phyloP scores from a whole-genome alignment of 2,113 vertebrate species.

The Cricetomys ansorgei region DNA sequence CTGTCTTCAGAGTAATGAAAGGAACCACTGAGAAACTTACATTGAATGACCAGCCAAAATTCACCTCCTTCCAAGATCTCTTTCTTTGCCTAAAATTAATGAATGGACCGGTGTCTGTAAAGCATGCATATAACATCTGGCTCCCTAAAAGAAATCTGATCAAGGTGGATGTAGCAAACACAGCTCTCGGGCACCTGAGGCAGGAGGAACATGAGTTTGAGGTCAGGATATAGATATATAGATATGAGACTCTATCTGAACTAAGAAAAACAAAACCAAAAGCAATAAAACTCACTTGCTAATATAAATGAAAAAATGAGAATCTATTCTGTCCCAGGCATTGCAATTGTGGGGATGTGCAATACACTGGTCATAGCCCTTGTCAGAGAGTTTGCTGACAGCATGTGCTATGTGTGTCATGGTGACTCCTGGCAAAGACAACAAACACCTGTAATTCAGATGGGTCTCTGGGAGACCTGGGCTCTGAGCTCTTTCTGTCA shows the following conservation, averaged over 20 bases:
- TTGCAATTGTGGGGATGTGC: not conserved
- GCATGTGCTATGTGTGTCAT: not conserved
- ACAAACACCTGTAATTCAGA: not conserved
- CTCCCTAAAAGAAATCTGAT: not conserved
- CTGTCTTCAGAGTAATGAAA: not conserved
- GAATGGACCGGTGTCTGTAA: not conserved
- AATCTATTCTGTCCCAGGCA: not conserved
- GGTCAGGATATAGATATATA: too few relatives aligned
- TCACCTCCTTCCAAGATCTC: not conserved
- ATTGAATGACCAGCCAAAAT: not conserved
- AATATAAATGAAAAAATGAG: not conserved
- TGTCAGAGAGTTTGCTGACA: not conserved
- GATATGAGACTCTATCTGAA: not conserved
- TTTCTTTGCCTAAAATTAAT: not conserved
- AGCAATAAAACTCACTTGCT: not conserved
- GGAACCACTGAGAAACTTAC: not conserved
- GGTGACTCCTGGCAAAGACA: not conserved
- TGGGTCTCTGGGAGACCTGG: not conserved
- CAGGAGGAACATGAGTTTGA: not conserved
- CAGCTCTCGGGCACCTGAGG: not conserved
- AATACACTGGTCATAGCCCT: accelerated
- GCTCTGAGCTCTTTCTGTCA: not conserved
- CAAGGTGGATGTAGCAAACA: not conserved
- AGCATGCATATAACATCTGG: not conserved
- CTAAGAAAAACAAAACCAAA: not conserved